Base-by-base conservation (phyloP, 2,888 invertebrate genomes). In the Exephanes ischioxanthus region DNA sequence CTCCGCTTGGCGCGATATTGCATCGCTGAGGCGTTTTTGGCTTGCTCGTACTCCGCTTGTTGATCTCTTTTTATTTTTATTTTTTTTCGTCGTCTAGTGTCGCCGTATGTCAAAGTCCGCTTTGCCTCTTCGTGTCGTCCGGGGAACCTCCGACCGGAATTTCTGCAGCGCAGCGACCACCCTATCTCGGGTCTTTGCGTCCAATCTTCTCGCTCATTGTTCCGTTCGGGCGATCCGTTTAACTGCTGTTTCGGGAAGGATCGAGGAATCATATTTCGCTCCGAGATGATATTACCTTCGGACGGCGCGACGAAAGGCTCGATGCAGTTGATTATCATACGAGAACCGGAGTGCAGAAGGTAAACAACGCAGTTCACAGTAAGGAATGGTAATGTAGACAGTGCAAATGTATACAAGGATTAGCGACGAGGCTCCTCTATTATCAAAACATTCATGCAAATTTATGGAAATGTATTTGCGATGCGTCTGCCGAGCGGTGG, bases 371-470 rank as follows among this genome's bases (percentile, higher is more conserved):
- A 14, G 71, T 72, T 71, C 48, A 33, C 68, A 14, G 71, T 67
- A 30, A 61, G 61, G 58, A 72, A 80, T 82, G 75, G 79, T 78
- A 80, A 85, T 82, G 30, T 61, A 37, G 51, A 33, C 19, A 58
- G 66, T n/a, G 58, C 45, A 33, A 63, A 83, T 78, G 76, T 85
- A 79, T 84, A 67, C 80, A 73, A 73, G 53, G 77, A 61, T 61
- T 41, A 72, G 79, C 82, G 72, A 81, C 81, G 68, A 41, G 72
- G 75, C 66, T 76, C 79, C 89, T 91, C 91, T 91, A 92, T 93
- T 93, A 92, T 93, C 92, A 93, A 93, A 92, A 93, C 93, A 91
- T 92, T 90, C 91, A 93, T 93, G 93, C 93, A 92, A 93, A 93
- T 85, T 91, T 92, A 93, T 93, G 93, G 91, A 91, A 93, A 93